These are phyloP conservation scores for Cyanoramphus novaezelandiae DNA, from an alignment of 2,113 vertebrate genomes.

Conservation along the genomic window DNA sequence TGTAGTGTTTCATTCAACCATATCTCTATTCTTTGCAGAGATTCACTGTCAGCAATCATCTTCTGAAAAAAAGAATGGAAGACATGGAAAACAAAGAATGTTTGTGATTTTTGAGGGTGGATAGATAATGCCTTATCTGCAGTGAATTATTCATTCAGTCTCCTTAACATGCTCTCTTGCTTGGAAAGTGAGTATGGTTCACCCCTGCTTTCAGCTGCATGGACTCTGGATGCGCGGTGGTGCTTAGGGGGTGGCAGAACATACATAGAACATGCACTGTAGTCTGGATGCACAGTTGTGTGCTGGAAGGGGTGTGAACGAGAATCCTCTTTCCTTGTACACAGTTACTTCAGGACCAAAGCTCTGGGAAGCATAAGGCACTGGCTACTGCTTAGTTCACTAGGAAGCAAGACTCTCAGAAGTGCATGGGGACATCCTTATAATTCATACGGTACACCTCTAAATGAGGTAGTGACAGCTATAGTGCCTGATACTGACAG, in stretches of 20 bases:
- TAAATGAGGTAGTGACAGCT: background rate
- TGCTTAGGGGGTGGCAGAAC: background rate
- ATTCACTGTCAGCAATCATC: background rate
- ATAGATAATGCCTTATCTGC: background rate
- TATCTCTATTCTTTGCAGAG: constrained; percentile 36
- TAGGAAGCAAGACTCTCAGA: background rate
- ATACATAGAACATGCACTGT: fast-evolving
- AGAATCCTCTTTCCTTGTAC: background rate
- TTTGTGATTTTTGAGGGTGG: background rate
- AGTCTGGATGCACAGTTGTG: background rate
- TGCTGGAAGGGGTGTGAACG: background rate
- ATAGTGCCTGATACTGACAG: background rate
- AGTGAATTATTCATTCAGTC: background rate
- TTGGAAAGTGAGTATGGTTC: background rate
- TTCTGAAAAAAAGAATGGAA: background rate
- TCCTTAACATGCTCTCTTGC: background rate
- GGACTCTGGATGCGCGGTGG: background rate
- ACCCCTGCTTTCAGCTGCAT: background rate
- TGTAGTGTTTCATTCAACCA: background rate
- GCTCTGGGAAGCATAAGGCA: background rate
- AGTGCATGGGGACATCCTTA: background rate
- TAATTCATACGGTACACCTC: background rate
- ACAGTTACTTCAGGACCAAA: background rate
- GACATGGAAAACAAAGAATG: background rate
- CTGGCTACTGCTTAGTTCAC: background rate